Evolutionary conservation across 2,797 vertebrate species (phyloP), one percentile per base, ranked within the genome.

Genomic region (Sandelia bainsii): DNA sequence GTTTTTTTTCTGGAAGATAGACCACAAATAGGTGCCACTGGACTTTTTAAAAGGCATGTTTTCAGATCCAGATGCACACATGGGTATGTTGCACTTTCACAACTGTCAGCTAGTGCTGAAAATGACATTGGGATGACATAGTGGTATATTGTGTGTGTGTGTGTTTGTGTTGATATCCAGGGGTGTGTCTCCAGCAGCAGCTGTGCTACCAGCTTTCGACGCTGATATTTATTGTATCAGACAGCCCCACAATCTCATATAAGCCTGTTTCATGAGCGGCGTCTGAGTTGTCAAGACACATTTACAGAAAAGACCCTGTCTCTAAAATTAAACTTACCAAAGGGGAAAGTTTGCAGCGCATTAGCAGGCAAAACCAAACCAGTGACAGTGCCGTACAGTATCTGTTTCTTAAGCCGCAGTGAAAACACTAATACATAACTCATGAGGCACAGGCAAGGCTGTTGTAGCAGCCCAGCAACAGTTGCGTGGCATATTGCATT

Each of bases 281-380:
- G 78, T 84, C 82, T 72, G 61, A 25, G 77, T 85, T 93, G 92
- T 93, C 89, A 87, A 70, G 83, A 88, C 62, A 9, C 82, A 92
- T 92, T 90, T 85, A 77, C 69, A 79, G 63, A 58, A 65, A 80
- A 70, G 84, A 67, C 76, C 69, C 75, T 59, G 70, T 69, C 42
- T 83, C 58, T 12, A 54, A 75, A 85, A 86, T 88, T 72, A 81
- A 89, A 85, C 84, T 56, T 29, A 91, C 80, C 82, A 88, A 80
- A 72, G 80, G 68, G 62, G 54, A 17, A 42, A 61, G 42, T 73
- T 65, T 69, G 81, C 50, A 13, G 69, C 37, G 13, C 67, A 69
- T 81, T 84, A 81, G 80, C 78, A 62, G 68, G 70, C 60, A 6
- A 49, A 73, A 56, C 72, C 56, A 46, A 71, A 80, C 72, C 50